Percentiles rank a stretch among this genome's conserved stretches.
Evolutionary conservation across 2,797 vertebrate genomes (phyloP).

Genomic region (Sandelia bainsii): DNA sequence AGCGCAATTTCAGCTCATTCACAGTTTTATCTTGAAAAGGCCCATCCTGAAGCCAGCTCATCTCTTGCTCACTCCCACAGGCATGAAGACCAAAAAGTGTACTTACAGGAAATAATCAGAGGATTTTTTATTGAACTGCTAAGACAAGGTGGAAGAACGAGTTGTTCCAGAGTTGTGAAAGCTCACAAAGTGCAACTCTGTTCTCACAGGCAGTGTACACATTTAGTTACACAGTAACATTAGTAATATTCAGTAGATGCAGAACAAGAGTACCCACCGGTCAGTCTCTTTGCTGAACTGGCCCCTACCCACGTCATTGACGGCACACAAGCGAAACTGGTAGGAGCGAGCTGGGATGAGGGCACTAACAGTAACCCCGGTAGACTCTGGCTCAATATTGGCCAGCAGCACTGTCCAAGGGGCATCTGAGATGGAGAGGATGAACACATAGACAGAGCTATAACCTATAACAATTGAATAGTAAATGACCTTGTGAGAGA

Average conservation of each 20-base stretch:
- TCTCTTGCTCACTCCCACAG: conserved; percentile 52
- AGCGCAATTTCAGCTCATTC: conserved; percentile 75
- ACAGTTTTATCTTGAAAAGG: conserved; percentile 64
- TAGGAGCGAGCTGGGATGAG: conserved; percentile 96
- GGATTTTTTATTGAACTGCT: conserved; percentile 54
- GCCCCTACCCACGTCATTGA: conserved; percentile 95
- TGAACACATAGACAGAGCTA: conserved; percentile 7
- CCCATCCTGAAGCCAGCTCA: conserved; percentile 43
- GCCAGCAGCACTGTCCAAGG: conserved; percentile 94
- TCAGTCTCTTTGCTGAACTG: conserved; percentile 98
- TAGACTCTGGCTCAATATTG: conserved; percentile 91
- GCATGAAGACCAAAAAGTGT: conserved; percentile 55
- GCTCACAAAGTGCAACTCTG: conserved; percentile 23
- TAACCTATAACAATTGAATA: conserved; percentile 21
- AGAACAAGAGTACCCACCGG: conserved; percentile 84
- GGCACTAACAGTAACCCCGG: conserved; percentile 87
- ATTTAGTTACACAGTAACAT: conserved; percentile 28
- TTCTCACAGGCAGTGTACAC: conserved; percentile 8
- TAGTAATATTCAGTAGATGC: conserved; percentile 27
- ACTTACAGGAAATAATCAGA: conserved; percentile 59
- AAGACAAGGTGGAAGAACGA: conserved; percentile 29
- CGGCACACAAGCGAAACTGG: conserved; percentile 95
- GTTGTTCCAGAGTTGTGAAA: conserved; percentile 52
- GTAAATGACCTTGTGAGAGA: conserved; percentile 33
- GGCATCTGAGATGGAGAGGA: conserved; percentile 82